Conservation (phyloP, 1,140 invertebrate genomes). For the Drosophila nigromelanica region DNA sequence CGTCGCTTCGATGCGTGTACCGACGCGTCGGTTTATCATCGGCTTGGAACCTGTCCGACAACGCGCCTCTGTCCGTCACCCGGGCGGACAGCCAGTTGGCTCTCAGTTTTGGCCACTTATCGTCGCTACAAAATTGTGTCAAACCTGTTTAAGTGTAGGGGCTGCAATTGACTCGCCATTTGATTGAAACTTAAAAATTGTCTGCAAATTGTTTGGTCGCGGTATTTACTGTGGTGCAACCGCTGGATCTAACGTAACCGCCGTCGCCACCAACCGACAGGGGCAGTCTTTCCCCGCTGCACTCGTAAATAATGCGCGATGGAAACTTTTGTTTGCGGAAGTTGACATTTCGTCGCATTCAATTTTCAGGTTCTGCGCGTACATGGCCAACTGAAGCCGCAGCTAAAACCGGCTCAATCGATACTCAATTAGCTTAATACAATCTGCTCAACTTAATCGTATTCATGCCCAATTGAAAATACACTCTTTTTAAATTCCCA, state of each 20-base stretch:
- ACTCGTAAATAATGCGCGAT: constrained; percentile 29
- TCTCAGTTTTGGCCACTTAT: constrained; percentile 39
- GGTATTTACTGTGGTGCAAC: constrained; percentile 49
- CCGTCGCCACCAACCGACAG: constrained; percentile 2
- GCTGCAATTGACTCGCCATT: constrained; percentile 25
- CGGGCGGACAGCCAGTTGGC: constrained; percentile 7
- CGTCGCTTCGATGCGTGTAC: constrained; percentile 13
- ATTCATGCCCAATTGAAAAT: constrained; percentile 2
- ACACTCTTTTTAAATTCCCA: constrained; percentile 35
- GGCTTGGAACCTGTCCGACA: constrained; percentile 14
- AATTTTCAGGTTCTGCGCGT: neutral
- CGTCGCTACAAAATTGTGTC: constrained; percentile 59
- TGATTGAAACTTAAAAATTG: constrained; percentile 20
- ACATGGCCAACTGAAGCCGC: neutral
- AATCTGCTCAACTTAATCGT: neutral
- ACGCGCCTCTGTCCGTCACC: constrained; percentile 28
- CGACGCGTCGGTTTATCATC: neutral
- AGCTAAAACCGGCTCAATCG: constrained; percentile 25
- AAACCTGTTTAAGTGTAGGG: constrained; percentile 64
- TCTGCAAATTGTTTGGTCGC: constrained; percentile 17
- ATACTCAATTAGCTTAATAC: constrained; percentile 10
- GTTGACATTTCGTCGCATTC: neutral
- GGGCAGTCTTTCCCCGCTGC: constrained; percentile 4
- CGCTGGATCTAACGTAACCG: constrained; percentile 34
- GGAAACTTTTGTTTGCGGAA: constrained; percentile 46